Conservation (phyloP, 2,797 vertebrate species). For the Pseudopleuronectes americanus region DNA sequence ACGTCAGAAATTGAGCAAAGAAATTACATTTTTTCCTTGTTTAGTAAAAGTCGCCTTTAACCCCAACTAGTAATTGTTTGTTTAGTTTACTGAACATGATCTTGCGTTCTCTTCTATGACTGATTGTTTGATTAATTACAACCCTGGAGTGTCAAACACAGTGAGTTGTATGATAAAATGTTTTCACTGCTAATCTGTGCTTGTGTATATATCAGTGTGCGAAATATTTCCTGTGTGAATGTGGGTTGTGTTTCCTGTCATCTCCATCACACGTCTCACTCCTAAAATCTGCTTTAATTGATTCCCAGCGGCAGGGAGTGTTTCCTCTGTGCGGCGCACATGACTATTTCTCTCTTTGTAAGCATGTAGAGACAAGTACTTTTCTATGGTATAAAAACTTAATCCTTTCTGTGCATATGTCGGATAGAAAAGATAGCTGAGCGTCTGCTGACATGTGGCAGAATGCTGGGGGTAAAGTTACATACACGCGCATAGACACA, state of each 20-base stretch:
- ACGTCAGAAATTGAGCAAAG: neutral
- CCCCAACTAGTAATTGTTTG: too few relatives aligned
- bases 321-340: conserved; percentile 28
- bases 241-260: conserved; percentile 51
- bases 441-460: conserved; percentile 73
- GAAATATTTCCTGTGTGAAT: conserved; percentile 28
- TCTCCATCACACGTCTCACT: conserved; percentile 65
- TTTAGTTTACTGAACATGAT: too few relatives aligned
- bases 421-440: conserved; percentile 60
- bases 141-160: conserved; percentile 10
- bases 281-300: conserved; percentile 68
- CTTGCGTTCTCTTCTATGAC: neutral
- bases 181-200: conserved; percentile 17
- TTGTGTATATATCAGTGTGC: conserved; percentile 14
- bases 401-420: conserved; percentile 36
- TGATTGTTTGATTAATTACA: neutral
- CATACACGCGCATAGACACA: conserved; percentile 19
- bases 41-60: too few relatives aligned
- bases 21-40: too few relatives aligned
- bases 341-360: conserved; percentile 19
- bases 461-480: conserved; percentile 67
- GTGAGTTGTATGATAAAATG: conserved; percentile 1
- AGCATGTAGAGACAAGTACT: conserved; percentile 38
- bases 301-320: conserved; percentile 54
- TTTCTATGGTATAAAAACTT: conserved; percentile 24